A percentile compares a stretch with the other conserved stretches of the same genome.
Evolutionary conservation across 2,113 vertebrate species (phyloP).

Genomic region (Psilopogon haemacephalus): DNA sequence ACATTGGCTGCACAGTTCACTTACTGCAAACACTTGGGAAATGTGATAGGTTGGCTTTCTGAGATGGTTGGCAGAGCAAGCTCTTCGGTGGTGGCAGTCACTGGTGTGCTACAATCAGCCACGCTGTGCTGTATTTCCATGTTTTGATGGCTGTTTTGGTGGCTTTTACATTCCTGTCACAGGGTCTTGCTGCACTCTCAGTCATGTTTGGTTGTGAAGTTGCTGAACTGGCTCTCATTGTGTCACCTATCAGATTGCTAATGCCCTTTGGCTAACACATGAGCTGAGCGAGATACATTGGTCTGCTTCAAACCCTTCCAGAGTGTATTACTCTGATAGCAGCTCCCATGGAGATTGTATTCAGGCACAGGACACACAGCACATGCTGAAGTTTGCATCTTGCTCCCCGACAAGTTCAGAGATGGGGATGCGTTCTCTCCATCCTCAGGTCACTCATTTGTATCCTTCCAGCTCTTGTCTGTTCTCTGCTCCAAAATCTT

Average conservation of each 20-base stretch:
- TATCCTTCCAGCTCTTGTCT: neutral
- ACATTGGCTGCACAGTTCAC: neutral
- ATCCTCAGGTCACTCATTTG: neutral
- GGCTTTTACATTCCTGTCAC: neutral
- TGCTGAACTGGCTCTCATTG: neutral
- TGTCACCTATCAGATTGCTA: neutral
- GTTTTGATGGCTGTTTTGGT: neutral
- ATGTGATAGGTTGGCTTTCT: neutral
- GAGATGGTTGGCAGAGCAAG: rapidly evolving
- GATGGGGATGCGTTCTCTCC: neutral
- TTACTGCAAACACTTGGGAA: neutral
- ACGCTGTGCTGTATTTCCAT: neutral
- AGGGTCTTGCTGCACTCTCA: neutral
- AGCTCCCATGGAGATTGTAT: neutral
- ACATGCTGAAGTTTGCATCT: neutral
- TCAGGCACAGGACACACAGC: neutral
- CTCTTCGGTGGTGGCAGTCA: neutral
- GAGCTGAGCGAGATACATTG: neutral
- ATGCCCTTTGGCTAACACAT: neutral
- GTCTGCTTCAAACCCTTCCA: neutral
- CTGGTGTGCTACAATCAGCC: neutral
- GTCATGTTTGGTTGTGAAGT: neutral
- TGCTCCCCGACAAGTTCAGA: neutral
- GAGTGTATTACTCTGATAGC: rapidly evolving
- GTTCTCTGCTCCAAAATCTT: neutral